Percentiles rank a stretch among this genome's conserved stretches.
phyloP scores from a whole-genome alignment of 2,888 invertebrate species.

The Strigamia crassipes region DNA sequence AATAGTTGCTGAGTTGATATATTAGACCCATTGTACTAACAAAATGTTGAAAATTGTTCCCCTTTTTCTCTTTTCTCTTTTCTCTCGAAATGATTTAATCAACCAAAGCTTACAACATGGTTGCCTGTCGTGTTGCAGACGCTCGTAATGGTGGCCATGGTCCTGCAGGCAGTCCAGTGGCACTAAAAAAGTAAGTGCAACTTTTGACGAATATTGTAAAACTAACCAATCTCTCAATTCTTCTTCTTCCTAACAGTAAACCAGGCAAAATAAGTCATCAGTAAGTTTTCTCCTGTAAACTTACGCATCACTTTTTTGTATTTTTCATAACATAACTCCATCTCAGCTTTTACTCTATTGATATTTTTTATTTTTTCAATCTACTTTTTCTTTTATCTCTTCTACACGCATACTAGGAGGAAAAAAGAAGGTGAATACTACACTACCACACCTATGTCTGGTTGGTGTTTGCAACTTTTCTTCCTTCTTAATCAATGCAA shows the following conservation, averaged over 20 bases:
- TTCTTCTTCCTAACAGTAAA: slow-evolving; percentile 44
- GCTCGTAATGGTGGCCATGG: slow-evolving; percentile 80
- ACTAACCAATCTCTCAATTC: neutral
- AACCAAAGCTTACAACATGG: slow-evolving; percentile 97
- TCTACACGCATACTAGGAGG: slow-evolving; percentile 52
- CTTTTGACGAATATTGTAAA: neutral
- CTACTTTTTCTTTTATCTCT: slow-evolving; percentile 51
- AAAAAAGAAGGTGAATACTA: slow-evolving; percentile 52
- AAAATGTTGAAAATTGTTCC: neutral
- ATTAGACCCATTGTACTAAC: neutral
- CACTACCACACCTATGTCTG: slow-evolving; percentile 35
- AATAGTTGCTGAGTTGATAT: neutral
- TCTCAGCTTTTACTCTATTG: neutral
- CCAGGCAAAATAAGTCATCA: slow-evolving; percentile 46
- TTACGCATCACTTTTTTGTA: slow-evolving; percentile 7
- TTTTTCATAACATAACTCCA: slow-evolving; percentile 17
- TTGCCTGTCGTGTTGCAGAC: slow-evolving; percentile 94
- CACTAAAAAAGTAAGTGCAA: slow-evolving; percentile 92
- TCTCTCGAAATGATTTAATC: slow-evolving; percentile 52
- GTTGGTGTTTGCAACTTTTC: slow-evolving; percentile 27
- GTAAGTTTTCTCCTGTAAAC: slow-evolving; percentile 43
- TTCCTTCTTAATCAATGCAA: neutral
- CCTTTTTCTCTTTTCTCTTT: slow-evolving; percentile 24
- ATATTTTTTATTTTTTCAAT: slow-evolving; percentile 39
- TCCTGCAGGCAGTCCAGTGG: slow-evolving; percentile 83